Conservation (phyloP, 1,140 invertebrate genomes). For the Camponotus pennsylvanicus region DNA sequence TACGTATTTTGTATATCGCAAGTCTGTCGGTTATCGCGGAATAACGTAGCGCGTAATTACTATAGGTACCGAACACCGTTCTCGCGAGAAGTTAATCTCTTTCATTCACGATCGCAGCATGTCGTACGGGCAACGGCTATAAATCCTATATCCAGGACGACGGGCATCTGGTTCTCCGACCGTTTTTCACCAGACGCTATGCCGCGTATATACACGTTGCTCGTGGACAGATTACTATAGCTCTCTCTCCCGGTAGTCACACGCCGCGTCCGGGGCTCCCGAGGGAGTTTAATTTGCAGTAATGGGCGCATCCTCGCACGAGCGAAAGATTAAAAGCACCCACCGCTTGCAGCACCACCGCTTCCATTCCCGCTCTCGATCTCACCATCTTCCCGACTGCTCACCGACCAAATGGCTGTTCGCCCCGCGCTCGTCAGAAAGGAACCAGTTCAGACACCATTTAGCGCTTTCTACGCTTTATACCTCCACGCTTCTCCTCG, state of each 20-base stretch:
- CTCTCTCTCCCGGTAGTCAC: slow-evolving; percentile 69
- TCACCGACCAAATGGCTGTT: slow-evolving; percentile 71
- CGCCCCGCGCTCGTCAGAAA: slow-evolving; percentile 69
- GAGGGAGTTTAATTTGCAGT: slow-evolving; percentile 80
- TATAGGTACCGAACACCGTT: slow-evolving; percentile 46
- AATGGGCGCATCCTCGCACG: slow-evolving; percentile 78
- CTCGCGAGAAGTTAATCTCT: slow-evolving; percentile 69
- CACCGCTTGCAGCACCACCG: slow-evolving; percentile 62
- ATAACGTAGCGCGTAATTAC: slow-evolving; percentile 39
- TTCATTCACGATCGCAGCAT: slow-evolving; percentile 65
- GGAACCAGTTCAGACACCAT: slow-evolving; percentile 74
- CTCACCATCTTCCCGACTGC: slow-evolving; percentile 69
- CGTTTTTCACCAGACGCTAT: slow-evolving; percentile 70
- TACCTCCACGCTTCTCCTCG: slow-evolving; percentile 58
- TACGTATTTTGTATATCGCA: neutral
- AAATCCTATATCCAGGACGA: slow-evolving; percentile 72
- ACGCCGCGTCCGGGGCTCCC: slow-evolving; percentile 70
- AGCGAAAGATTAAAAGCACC: slow-evolving; percentile 79
- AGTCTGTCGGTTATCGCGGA: slow-evolving; percentile 32
- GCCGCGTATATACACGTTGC: slow-evolving; percentile 56
- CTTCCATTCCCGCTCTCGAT: slow-evolving; percentile 55
- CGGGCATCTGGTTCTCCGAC: slow-evolving; percentile 69
- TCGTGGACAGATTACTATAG: slow-evolving; percentile 74
- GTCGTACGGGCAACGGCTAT: slow-evolving; percentile 62
- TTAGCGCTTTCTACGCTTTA: slow-evolving; percentile 73